Base-by-base conservation (phyloP, 53 echinoderm and acorn worm genomes). In the Hippasteria phrygiana region DNA sequence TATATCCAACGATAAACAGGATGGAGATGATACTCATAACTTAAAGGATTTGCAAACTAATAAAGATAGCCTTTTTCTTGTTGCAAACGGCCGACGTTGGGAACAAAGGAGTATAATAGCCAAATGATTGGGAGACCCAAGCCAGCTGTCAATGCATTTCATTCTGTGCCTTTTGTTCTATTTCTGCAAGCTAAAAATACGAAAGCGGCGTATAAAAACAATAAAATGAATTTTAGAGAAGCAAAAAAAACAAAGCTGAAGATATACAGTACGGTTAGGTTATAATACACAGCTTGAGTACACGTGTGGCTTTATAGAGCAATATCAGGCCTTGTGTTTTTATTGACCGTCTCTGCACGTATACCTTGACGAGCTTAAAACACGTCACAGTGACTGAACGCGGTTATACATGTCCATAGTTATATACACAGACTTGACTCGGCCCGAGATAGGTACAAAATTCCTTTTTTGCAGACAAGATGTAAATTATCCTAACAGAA, bases 381-480 rank as follows among this genome's bases (percentile, higher is more conserved):
- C 24, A 37, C 80, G 80, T 80, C 81, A 63, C 81, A 81, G 65
- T 32, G 55, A 62, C 81, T 43, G 63, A 64, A 62, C 28, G 63
- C 39, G 7, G 33, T n/a, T 43, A 81, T 37, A 63, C 65, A 81
- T 64, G 43, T 81, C 81, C 81, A 81, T 64, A 81, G 81, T 81
- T 81, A 81, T 81, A 81, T 81, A 81, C 81, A 81, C 65, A 81
- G 81, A 81, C 81, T n/a, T 81, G 65, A 65, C 65, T 36, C 64
- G 81, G 81, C 81, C 81, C 43, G 65, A 64, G 62, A 27, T 43
- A 28, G 43, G 64, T 56, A 66, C 13, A 14, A 9, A 33, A 14
- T 22, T 66, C 34, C 13, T 66, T 78, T 29, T 37, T 17, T 40
- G 37, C 39, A 31, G 78, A 54, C 10, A 56, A 22, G 78, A 36